A percentile compares a stretch with the other conserved stretches of the same genome.
These are phyloP conservation scores for Drosophila micromelanica DNA, from an alignment of 1,140 invertebrate species.

Conservation along the genomic window DNA sequence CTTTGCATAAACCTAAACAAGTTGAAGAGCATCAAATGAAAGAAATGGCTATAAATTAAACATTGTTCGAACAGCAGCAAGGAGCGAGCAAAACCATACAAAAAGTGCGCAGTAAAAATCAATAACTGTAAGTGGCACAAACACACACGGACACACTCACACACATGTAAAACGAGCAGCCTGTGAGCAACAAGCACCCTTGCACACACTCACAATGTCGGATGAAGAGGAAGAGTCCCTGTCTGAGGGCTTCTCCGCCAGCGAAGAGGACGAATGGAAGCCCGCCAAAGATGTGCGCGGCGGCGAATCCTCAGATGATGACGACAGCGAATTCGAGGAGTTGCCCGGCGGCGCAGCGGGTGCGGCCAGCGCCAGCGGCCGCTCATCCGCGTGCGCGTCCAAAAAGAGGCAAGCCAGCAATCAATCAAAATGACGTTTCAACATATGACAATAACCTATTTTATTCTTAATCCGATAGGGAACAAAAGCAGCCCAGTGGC, in stretches of 20 bases:
- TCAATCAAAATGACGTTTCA: background rate
- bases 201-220: slow-evolving; percentile 67
- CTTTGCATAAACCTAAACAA: background rate
- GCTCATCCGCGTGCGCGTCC: slow-evolving; percentile 45
- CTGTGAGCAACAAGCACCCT: slow-evolving; percentile 28
- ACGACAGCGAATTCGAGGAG: slow-evolving; percentile 80
- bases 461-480: slow-evolving; percentile 18
- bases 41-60: slow-evolving; percentile 13
- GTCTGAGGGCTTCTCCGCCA: slow-evolving; percentile 81
- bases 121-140: slow-evolving; percentile 76
- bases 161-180: slow-evolving; percentile 8
- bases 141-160: slow-evolving; percentile 29
- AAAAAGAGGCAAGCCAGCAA: slow-evolving; percentile 51
- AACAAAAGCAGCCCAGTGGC: slow-evolving; percentile 62
- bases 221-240: slow-evolving; percentile 80
- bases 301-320: slow-evolving; percentile 77
- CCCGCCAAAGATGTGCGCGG: slow-evolving; percentile 70
- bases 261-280: slow-evolving; percentile 82
- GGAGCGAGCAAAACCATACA: slow-evolving; percentile 20
- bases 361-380: slow-evolving; percentile 39
- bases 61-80: background rate
- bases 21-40: background rate
- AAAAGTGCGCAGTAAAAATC: slow-evolving; percentile 80
- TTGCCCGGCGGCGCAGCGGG: slow-evolving; percentile 27
- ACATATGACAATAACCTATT: background rate